phyloP scores from a whole-genome alignment of 2,113 vertebrate genomes.

The Pachyramphus minor region DNA sequence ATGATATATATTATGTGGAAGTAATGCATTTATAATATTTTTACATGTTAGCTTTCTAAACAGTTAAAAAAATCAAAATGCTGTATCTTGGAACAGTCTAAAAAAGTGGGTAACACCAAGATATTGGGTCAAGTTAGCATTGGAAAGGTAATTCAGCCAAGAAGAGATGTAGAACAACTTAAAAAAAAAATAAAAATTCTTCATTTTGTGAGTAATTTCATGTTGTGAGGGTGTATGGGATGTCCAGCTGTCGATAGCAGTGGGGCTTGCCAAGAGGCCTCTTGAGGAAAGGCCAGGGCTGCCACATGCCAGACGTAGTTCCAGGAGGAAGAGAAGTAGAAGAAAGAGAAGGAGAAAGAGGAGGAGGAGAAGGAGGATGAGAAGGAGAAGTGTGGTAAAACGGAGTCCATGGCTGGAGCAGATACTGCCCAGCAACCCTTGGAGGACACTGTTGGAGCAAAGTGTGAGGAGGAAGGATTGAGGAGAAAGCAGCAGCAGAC shows the following conservation, averaged over 20 bases:
- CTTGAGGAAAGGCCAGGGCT: not conserved
- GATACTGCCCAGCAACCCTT: not conserved
- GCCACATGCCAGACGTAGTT: not conserved
- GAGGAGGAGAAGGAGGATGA: not conserved
- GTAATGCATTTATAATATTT: not conserved
- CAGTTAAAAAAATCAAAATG: not conserved
- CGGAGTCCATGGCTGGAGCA: not conserved
- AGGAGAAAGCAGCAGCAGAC: not conserved
- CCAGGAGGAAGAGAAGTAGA: not conserved
- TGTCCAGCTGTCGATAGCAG: accelerated
- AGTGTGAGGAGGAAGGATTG: not conserved
- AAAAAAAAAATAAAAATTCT: not conserved
- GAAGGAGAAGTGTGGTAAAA: not conserved
- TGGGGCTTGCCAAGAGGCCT: accelerated
- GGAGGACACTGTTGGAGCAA: not conserved
- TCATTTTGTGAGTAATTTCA: not conserved
- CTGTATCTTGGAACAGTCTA: not conserved
- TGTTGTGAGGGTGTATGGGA: accelerated
- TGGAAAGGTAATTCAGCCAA: not conserved
- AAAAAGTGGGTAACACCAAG: not conserved
- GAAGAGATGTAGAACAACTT: not conserved
- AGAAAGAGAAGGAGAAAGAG: not conserved
- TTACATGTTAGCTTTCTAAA: not conserved
- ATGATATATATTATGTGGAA: not conserved
- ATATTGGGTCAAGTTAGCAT: not conserved